Percentiles rank a stretch among this genome's conserved stretches.
Evolutionary conservation across 2,888 invertebrate genomes (phyloP).

Genomic region (Cephalotes varians): DNA sequence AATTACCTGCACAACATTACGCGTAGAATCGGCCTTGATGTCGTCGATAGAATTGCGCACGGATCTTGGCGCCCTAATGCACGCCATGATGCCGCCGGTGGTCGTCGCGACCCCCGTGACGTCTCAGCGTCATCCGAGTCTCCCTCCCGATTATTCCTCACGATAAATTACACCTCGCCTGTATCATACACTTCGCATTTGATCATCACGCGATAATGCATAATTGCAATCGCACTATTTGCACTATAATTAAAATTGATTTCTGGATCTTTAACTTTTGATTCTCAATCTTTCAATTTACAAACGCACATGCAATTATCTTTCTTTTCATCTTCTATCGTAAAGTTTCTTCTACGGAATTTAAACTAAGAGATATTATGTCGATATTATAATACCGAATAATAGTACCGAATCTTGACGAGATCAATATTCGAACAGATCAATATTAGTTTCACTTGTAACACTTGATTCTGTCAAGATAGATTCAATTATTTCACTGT

Average conservation of each 20-base stretch:
- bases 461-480: neutral
- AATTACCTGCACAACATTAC: slow-evolving; percentile 82
- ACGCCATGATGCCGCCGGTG: slow-evolving; percentile 85
- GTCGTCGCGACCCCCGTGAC: slow-evolving; percentile 50
- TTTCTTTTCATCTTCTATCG: neutral
- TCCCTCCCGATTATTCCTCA: slow-evolving; percentile 20
- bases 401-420: neutral
- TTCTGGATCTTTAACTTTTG: neutral
- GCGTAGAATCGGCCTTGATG: slow-evolving; percentile 86
- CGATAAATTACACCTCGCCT: neutral
- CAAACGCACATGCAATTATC: neutral
- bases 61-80: slow-evolving; percentile 90
- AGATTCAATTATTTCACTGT: neutral
- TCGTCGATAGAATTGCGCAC: slow-evolving; percentile 93
- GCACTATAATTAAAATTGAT: slow-evolving; percentile 13
- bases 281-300: neutral
- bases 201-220: slow-evolving; percentile 48
- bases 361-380: neutral
- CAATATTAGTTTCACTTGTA: neutral
- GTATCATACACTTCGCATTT: slow-evolving; percentile 5
- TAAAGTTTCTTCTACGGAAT: neutral
- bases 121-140: slow-evolving; percentile 67
- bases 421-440: neutral
- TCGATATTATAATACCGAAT: neutral
- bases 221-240: slow-evolving; percentile 32